These are phyloP conservation scores for Trichomalopsis sarcophagae DNA, from an alignment of 1,140 invertebrate genomes.

Conservation along the genomic window DNA sequence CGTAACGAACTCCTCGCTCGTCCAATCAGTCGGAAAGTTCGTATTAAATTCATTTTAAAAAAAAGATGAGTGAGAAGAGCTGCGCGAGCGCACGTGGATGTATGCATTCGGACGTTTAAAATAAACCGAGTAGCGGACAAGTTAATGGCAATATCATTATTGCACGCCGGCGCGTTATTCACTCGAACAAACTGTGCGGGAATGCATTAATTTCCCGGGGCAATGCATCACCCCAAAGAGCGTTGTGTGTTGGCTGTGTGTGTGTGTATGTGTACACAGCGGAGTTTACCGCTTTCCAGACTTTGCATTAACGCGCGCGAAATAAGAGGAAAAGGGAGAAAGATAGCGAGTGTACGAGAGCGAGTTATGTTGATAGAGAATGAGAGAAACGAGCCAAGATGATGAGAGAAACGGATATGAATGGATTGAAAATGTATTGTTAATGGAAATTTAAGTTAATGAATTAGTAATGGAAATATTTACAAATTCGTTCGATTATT, in stretches of 20 bases:
- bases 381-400: not conserved
- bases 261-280: constrained; percentile 27
- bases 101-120: constrained; percentile 46
- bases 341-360: not conserved
- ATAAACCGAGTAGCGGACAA: constrained; percentile 60
- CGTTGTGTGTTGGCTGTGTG: not conserved
- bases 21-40: not conserved
- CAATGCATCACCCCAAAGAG: constrained; percentile 65
- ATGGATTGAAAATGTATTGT: not conserved
- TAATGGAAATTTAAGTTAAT: no score
- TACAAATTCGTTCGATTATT: no score
- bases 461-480: no score
- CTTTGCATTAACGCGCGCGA: not conserved
- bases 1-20: not conserved
- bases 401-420: not conserved
- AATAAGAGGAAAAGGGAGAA: not conserved
- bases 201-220: constrained; percentile 69
- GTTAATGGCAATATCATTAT: constrained; percentile 72
- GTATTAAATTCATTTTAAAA: not conserved
- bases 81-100: not conserved
- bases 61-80: not conserved
- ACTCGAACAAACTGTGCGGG: constrained; percentile 66
- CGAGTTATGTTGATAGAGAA: not conserved
- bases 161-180: constrained; percentile 65
- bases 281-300: constrained; percentile 47